Conservation (phyloP, 2,113 vertebrate species). For the Alouatta palliata region DNA sequence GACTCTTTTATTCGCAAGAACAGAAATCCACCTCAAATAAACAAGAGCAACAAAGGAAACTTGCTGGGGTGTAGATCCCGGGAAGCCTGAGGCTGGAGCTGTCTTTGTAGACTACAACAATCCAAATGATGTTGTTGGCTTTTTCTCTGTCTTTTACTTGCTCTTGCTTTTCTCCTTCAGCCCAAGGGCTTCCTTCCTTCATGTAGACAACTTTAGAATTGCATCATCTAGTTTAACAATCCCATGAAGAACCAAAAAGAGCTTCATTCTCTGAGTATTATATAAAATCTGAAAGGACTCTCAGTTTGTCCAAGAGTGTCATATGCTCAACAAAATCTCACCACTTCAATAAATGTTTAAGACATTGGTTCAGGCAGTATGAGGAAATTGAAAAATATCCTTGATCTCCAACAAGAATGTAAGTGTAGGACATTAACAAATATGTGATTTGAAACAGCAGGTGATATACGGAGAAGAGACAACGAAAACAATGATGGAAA, state of each 20-base stretch:
- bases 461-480: background rate
- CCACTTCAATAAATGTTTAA: background rate
- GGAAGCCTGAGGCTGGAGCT: background rate
- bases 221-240: background rate
- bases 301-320: background rate
- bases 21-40: background rate
- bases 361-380: background rate
- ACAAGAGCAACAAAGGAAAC: background rate
- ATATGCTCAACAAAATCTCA: background rate
- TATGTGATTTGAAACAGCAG: background rate
- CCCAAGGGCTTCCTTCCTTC: background rate
- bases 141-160: background rate
- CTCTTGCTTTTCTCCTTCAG: background rate
- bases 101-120: background rate
- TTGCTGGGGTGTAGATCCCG: background rate
- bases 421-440: background rate
- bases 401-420: background rate
- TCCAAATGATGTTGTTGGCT: background rate
- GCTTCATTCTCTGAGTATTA: background rate
- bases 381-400: background rate
- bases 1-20: background rate
- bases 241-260: background rate
- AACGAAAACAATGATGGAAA: background rate
- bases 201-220: background rate
- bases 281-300: background rate